phyloP scores from a whole-genome alignment of 2,113 vertebrate genomes.

The Atrichornis clamosus region DNA sequence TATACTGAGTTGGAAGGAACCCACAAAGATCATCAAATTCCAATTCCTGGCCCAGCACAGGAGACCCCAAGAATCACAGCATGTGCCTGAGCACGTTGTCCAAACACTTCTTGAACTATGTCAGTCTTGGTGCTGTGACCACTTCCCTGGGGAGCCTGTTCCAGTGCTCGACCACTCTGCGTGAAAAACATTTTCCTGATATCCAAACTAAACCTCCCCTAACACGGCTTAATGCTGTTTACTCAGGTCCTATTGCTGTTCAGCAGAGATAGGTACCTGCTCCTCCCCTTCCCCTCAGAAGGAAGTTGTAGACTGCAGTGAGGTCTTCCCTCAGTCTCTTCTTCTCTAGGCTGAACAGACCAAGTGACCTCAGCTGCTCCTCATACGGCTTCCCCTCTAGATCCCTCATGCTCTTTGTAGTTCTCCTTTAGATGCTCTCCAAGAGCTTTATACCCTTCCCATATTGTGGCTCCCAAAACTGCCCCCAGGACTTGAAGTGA shows the following conservation, averaged over 20 bases:
- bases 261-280: background rate
- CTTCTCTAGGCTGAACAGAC: background rate
- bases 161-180: too few relatives aligned
- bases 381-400: accelerated
- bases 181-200: background rate
- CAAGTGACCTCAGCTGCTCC: background rate
- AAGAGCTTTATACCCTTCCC: background rate
- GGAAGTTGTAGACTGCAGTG: background rate
- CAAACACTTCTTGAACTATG: background rate
- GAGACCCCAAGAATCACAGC: background rate
- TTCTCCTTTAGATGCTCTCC: background rate
- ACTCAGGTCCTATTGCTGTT: background rate
- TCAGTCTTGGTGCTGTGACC: background rate
- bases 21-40: too few relatives aligned
- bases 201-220: background rate
- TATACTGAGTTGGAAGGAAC: background rate
- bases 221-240: background rate
- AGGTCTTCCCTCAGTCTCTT: background rate
- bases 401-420: background rate
- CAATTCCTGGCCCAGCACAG: background rate
- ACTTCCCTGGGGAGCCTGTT: background rate
- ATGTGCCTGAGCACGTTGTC: background rate
- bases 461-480: too few relatives aligned
- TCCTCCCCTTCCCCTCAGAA: background rate
- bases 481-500: accelerated